phyloP scores from a whole-genome alignment of 2,113 vertebrate species.

The Cyrtonyx montezumae region DNA sequence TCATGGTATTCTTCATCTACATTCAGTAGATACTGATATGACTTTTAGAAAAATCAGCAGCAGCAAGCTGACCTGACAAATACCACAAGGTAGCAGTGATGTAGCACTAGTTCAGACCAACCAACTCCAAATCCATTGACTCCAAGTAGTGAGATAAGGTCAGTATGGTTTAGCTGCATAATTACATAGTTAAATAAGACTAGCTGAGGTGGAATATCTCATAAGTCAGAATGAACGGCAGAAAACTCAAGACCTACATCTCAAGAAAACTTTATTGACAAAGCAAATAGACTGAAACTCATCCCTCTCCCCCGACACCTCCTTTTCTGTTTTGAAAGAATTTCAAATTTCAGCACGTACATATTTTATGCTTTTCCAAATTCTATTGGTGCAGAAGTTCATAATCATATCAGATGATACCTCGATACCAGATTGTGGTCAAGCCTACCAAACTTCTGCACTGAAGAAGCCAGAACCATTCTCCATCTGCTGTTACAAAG shows the following conservation, averaged over 20 bases:
- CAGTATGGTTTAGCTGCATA: background rate
- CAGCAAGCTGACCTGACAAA: background rate
- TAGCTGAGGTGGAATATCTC: background rate
- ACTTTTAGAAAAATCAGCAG: background rate
- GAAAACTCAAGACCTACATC: background rate
- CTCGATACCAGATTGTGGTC: background rate
- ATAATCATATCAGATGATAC: background rate
- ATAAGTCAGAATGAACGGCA: background rate
- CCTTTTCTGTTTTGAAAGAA: background rate
- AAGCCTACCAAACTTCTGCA: background rate
- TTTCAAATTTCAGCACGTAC: background rate
- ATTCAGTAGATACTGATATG: background rate
- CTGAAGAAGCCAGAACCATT: background rate
- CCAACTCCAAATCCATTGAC: background rate
- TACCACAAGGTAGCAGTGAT: background rate
- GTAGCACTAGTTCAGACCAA: background rate
- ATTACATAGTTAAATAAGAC: background rate
- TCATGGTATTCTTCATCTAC: background rate
- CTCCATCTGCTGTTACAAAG: background rate
- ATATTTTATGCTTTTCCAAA: background rate
- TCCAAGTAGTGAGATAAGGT: background rate
- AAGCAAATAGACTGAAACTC: background rate
- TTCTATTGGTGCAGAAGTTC: background rate
- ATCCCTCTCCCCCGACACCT: accelerated
- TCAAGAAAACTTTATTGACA: background rate